Base-by-base conservation (phyloP, 2,888 invertebrate genomes). In the Amblyjoppa proteus region DNA sequence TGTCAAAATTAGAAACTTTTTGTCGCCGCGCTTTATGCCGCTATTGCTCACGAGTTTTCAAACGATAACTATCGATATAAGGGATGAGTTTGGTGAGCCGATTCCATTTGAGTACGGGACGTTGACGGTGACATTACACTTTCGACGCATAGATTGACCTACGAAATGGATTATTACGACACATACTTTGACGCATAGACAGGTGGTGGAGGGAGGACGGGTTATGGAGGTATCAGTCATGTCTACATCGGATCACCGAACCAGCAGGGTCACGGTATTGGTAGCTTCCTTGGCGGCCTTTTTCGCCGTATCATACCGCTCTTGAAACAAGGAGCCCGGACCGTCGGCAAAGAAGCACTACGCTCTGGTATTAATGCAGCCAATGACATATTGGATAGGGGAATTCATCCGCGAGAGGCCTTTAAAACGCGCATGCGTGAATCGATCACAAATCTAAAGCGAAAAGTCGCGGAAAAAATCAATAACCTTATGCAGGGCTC, bases 181-280 rank as follows among this genome's bases (percentile, higher is more conserved):
- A 3, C 51, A 6, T 73, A 73, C 34, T 73, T 51, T 31, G 53
- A 73, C 28, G 6, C 9, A 0, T 58, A 75, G 38, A 75, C 2
- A 4, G 58, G 75, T 16, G 56, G 75, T 0, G 58, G 2, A 0
- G 31, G 3, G 31, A 34, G n/a, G 38, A 5, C 66, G 11, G 66
- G 66, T 1, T 41, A 66, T n/a, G 66, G 66, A 0, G 66, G 66
- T n/a, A 66, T 66, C 41, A 66, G 66, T n/a, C 66, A 66, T 66
- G 56, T 75, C 3, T 38, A 53, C 3, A 53, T 38, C 2, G 56
- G n/a, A 3, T 38, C 73, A 0, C 31, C 31, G 31, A 31, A 31
- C 31, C 31, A 31, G 4, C 31, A 5, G 5, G 3, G 31, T 3
- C 31, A 49, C 13, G 49, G 69, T 45, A 71, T 71, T 45, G 71